A percentile compares a stretch with the other conserved stretches of the same genome.
Conservation (phyloP, 2,113 vertebrate species). For the Stegastes partitus region DNA sequence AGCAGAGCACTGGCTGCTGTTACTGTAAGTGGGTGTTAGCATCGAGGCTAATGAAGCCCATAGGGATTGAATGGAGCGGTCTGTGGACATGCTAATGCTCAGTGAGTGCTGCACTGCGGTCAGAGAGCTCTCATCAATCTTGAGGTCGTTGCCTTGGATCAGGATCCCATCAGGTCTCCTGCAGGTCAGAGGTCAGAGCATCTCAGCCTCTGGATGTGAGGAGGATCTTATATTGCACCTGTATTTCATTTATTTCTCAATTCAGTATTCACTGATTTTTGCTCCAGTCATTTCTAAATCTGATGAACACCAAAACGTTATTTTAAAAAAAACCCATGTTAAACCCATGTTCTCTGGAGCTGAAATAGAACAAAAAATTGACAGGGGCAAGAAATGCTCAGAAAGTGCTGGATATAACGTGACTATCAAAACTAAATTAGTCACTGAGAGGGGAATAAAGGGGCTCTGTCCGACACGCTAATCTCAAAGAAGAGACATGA, state of each 20-base stretch:
- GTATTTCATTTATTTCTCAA: not conserved
- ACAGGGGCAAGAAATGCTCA: too few species aligned
- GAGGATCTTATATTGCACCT: not conserved
- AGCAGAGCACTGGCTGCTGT: slow-evolving; percentile 23
- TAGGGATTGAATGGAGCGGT: slow-evolving; percentile 61
- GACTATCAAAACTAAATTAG: too few species aligned
- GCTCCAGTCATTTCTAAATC: not conserved
- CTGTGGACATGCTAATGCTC: slow-evolving; percentile 65
- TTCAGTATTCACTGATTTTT: not conserved
- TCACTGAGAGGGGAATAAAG: too few species aligned
- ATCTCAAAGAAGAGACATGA: too few species aligned
- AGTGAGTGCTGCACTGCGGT: slow-evolving; percentile 84
- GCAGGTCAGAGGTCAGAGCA: slow-evolving; percentile 28
- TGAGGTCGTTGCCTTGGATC: slow-evolving; percentile 97
- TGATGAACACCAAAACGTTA: not conserved
- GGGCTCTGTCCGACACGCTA: too few species aligned
- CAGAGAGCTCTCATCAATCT: slow-evolving; percentile 97
- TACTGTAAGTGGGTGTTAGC: slow-evolving; percentile 66
- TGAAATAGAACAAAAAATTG: not conserved
- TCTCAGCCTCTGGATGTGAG: not conserved
- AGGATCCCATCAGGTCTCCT: slow-evolving; percentile 97
- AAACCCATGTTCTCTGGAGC: not conserved
- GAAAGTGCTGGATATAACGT: too few species aligned
- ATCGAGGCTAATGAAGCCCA: slow-evolving; percentile 75
- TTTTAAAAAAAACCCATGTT: too few species aligned